Evolutionary conservation across 2,888 invertebrate genomes (phyloP), one percentile per base, ranked within the genome.

Genomic region (Nowickia ferox): DNA sequence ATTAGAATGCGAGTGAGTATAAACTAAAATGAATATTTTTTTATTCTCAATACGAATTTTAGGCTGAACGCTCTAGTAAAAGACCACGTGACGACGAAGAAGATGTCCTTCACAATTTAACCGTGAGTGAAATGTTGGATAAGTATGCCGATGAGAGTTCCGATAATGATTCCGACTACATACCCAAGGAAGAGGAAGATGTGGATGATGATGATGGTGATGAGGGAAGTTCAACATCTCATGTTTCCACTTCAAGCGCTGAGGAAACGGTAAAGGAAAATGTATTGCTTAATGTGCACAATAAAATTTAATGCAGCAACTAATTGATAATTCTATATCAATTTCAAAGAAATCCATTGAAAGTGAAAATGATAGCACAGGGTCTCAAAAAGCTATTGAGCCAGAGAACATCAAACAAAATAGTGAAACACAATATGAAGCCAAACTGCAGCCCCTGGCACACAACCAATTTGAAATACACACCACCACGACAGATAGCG

Each of bases 151-250:
- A 89, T 66, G 89, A 88, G 55, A 87, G 89, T 66, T 91, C 91
- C 10, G 91, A 90, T 5, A 89, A 90, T 80, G 92, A 92, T 71
- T 89, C 92, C 0, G 92, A 92, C 65, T 92, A 89, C 85, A 86
- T 91, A 75, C 91, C 92, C 15, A 81, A 88, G 9, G 59, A 53
- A n/a, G 80, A 87, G 0, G 88, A 89, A 15, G 88, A 87, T 6
- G 87, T 79, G 0, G 66, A 53, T n/a, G 66, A 74, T 8, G 19
- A 2, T 15, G 42, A 22, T 2, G 22, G 1, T 30, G 30, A 30
- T 30, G 30, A 53, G 9, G 11, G 19, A 8, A 85, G 84, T 40
- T 87, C 87, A 0, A 88, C 84, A 8, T 87, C 88, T 8, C 51
- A 17, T 44, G 74, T 30, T 11, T 83, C 68, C 30, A 74, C 42